phyloP scores from a whole-genome alignment of 2,113 vertebrate genomes.

The Lanius ludovicianus region DNA sequence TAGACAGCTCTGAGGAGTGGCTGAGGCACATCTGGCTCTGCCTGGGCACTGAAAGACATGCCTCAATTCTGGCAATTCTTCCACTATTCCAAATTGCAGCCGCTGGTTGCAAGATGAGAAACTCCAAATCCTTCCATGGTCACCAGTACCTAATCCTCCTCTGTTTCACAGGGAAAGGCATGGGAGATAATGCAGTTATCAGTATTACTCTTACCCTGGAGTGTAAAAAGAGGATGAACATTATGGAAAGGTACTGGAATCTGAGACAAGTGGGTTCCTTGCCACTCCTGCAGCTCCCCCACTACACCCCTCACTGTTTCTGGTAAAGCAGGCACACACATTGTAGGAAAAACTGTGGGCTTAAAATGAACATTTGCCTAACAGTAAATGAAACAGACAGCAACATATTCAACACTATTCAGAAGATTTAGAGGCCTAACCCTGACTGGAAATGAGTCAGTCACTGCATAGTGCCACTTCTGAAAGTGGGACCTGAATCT shows the following conservation, averaged over 20 bases:
- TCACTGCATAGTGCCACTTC: not conserved
- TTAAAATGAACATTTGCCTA: not conserved
- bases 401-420: not conserved
- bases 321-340: not conserved
- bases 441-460: not conserved
- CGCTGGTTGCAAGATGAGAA: not conserved
- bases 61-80: not conserved
- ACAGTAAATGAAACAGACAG: not conserved
- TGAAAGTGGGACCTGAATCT: not conserved
- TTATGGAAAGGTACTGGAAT: not conserved
- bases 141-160: not conserved
- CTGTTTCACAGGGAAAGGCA: not conserved
- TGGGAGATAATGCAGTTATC: not conserved
- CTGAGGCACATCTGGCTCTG: not conserved
- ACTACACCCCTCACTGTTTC: rapidly evolving
- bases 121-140: not conserved
- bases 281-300: rapidly evolving
- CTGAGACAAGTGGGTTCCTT: not conserved
- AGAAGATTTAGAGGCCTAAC: not conserved
- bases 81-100: not conserved
- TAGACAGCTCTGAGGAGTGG: not conserved
- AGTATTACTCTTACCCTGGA: not conserved
- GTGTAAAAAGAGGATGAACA: not conserved
- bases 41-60: not conserved
- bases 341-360: not conserved